Evolutionary conservation across 2,797 vertebrate species (phyloP), one percentile per base, ranked within the genome.

Genomic region (Esox lucius): DNA sequence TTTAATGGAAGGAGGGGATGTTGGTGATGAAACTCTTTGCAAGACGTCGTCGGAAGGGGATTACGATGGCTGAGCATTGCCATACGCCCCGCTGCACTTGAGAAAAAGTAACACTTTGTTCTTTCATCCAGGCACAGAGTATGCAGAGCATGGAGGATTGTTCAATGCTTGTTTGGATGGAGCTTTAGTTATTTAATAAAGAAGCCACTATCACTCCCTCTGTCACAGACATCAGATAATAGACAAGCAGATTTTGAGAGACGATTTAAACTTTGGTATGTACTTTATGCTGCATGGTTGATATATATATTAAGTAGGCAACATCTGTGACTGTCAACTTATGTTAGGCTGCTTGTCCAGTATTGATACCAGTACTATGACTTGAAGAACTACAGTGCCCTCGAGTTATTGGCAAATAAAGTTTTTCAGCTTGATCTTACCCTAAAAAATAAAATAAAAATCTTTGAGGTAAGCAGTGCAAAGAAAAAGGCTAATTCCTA

Each of bases 1-100:
- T 87, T 46, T 87, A 87, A 78, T 77, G 83, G 74, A 73, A 87
- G 87, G 89, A 85, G 90, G 88, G 90, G 89, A 85, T 87, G 85
- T 75, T 86, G 91, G 89, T 95, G 93, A 95, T 94, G 93, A 93
- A 95, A 94, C 92, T 88, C 86, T 74, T 87, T 94, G 93, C 91
- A 94, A 95, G 92, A 24, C 86, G 85, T 83, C 82, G 85, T 86
- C 82, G 71, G 85, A 17, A 33, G 88, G n/a, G 68, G 69, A 89
- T 92, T 91, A 87, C 85, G 88, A 90, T 91, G 90, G 89, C 91
- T 93, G 87, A 91, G 87, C 89, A 77, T 90, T 91, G 90, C 91
- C 81, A 91, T 89, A 91, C 89, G 84, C 87, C 84, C 39, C 80
- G 78, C 88, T 88, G 82, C 86, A 88, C 86, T 89, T 87, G 86